Evolutionary conservation across 2,113 vertebrate species (phyloP).

Genomic region (Neodontobutis hainanensis): DNA sequence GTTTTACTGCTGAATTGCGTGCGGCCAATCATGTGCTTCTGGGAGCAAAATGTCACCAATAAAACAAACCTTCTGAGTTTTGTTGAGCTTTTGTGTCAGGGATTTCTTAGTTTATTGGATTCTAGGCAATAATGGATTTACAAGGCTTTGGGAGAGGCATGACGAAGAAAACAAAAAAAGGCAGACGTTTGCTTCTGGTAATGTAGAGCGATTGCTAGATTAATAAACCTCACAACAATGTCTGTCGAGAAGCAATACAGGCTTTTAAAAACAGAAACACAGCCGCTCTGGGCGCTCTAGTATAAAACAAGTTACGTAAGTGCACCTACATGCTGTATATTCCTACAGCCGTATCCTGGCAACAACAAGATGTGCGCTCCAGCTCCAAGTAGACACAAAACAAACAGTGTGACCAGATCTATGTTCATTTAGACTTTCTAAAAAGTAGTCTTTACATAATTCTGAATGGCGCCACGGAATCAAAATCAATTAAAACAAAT

Average conservation of each 20-base stretch:
- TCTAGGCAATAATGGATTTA: constrained; percentile 26
- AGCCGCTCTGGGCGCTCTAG: constrained; percentile 19
- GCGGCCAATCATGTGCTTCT: constrained; percentile 13
- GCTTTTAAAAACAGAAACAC: background rate
- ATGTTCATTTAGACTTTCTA: background rate
- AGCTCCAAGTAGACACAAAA: constrained; percentile 19
- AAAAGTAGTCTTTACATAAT: constrained; percentile 3
- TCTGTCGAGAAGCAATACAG: background rate
- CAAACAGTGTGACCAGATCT: background rate
- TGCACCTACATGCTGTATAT: constrained; percentile 51
- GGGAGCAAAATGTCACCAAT: constrained; percentile 33
- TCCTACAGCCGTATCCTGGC: constrained; percentile 66
- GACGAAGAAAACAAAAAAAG: background rate
- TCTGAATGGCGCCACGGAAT: constrained; percentile 16
- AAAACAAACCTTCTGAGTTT: constrained; percentile 33
- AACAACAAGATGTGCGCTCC: constrained; percentile 56
- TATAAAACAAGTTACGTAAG: constrained; percentile 53
- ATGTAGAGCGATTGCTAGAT: background rate
- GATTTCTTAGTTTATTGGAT: constrained; percentile 43
- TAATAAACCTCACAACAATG: background rate
- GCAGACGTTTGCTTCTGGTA: background rate
- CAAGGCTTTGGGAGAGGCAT: constrained; percentile 14
- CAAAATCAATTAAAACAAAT: constrained; percentile 44
- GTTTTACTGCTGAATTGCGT: constrained; percentile 12
- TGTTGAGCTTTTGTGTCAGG: constrained; percentile 29